These are phyloP conservation scores for Allophyes oxyacanthae DNA, from an alignment of 2,888 invertebrate genomes.

Conservation along the genomic window DNA sequence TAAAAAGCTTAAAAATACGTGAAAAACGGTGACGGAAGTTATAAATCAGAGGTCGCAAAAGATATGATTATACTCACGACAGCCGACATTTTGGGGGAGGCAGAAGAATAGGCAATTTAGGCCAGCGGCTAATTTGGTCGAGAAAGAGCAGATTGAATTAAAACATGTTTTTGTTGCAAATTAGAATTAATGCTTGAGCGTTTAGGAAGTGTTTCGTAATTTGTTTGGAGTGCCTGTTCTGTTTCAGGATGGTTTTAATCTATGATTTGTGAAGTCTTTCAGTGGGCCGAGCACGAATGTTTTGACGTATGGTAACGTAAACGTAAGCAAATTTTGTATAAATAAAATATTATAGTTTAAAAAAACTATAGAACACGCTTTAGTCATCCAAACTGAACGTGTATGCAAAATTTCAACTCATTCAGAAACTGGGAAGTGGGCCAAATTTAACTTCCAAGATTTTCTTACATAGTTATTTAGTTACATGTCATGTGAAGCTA, in stretches of 20 bases:
- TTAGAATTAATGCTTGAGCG: constrained; percentile 37
- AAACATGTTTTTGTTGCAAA: constrained; percentile 42
- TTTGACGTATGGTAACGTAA: too few relatives aligned
- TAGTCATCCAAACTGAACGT: too few relatives aligned
- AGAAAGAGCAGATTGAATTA: constrained; percentile 36
- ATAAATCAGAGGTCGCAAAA: constrained; percentile 33
- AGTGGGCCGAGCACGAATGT: too few relatives aligned
- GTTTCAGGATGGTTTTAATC: constrained; percentile 5
- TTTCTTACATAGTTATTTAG: too few relatives aligned
- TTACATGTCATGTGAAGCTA: too few relatives aligned
- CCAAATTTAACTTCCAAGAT: too few relatives aligned
- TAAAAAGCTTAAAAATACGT: constrained; percentile 18
- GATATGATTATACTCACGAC: constrained; percentile 33
- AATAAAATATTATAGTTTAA: too few relatives aligned
- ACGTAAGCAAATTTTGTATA: too few relatives aligned
- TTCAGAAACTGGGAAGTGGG: too few relatives aligned
- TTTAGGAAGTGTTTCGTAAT: constrained; percentile 17
- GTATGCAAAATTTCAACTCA: too few relatives aligned
- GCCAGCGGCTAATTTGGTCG: constrained; percentile 34
- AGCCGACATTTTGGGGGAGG: constrained; percentile 26
- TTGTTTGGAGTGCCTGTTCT: constrained; percentile 13
- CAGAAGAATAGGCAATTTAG: constrained; percentile 44
- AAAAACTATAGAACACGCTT: too few relatives aligned
- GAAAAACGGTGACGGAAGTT: constrained; percentile 33
- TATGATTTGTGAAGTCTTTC: background rate